Conservation (phyloP, 53 echinoderm and acorn worm genomes). For the Patiria pectinifera region DNA sequence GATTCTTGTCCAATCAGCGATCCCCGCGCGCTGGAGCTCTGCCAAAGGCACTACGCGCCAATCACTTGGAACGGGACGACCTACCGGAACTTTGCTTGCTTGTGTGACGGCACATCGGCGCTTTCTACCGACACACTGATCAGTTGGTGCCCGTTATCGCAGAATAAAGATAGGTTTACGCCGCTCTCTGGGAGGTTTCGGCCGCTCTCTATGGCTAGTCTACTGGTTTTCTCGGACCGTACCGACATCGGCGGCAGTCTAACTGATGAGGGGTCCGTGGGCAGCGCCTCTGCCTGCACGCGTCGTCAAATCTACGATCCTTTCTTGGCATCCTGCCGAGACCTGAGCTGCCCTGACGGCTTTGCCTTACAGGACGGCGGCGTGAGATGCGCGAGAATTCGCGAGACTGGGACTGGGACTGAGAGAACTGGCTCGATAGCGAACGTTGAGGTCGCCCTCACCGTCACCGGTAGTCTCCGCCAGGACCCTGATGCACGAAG, state of each 20-base stretch:
- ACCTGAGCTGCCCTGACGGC: slow-evolving; percentile 27
- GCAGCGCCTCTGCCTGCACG: neutral
- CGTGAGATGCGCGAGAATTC: neutral
- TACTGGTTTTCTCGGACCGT: slow-evolving; percentile 28
- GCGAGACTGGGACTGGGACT: neutral
- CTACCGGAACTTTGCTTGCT: slow-evolving; percentile 6
- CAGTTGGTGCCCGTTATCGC: neutral
- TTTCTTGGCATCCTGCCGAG: slow-evolving; percentile 39
- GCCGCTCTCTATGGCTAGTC: neutral
- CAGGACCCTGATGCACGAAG: neutral
- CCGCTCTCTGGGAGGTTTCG: too few relatives aligned
- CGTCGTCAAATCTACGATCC: slow-evolving; percentile 57
- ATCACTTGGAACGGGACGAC: neutral
- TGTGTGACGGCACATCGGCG: neutral
- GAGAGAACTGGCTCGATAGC: neutral
- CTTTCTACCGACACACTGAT: too few relatives aligned
- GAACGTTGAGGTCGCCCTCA: slow-evolving; percentile 10
- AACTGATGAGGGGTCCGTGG: neutral
- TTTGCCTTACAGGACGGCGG: neutral
- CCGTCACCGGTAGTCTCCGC: neutral
- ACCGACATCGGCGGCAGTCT: neutral
- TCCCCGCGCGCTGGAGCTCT: neutral
- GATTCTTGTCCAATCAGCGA: neutral
- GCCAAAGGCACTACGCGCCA: slow-evolving; percentile 5
- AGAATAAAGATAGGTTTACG: too few relatives aligned